phyloP scores from a whole-genome alignment of 2,113 vertebrate species.

The Anser brachyrhynchus region DNA sequence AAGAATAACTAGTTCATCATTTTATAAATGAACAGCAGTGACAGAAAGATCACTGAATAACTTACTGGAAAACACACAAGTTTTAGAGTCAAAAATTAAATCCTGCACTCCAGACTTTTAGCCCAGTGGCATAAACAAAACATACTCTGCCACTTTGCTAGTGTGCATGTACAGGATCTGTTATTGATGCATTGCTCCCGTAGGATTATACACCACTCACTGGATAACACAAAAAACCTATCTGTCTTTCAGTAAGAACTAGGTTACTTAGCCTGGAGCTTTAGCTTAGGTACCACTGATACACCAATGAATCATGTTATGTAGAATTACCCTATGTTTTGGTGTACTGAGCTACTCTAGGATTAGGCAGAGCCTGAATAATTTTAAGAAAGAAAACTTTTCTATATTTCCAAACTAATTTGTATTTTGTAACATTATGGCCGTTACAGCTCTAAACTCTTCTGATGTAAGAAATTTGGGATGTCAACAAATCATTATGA shows the following conservation, averaged over 20 bases:
- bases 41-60: neutral
- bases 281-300: neutral
- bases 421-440: neutral
- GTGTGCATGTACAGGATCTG: neutral
- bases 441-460: neutral
- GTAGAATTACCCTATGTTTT: neutral
- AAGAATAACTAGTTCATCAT: neutral
- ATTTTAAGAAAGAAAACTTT: neutral
- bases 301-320: neutral
- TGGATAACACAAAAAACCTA: neutral
- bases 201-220: neutral
- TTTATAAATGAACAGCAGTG: neutral
- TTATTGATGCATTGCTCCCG: neutral
- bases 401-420: neutral
- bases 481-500: neutral
- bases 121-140: neutral
- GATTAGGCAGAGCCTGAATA: neutral
- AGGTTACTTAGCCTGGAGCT: neutral
- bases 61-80: neutral
- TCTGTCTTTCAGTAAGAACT: neutral
- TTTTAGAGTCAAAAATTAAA: neutral
- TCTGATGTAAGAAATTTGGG: neutral
- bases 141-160: neutral
- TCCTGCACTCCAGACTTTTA: neutral
- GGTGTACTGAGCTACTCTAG: neutral